phyloP scores from a whole-genome alignment of 2,888 invertebrate genomes.

The Chrysomela aeneicollis region DNA sequence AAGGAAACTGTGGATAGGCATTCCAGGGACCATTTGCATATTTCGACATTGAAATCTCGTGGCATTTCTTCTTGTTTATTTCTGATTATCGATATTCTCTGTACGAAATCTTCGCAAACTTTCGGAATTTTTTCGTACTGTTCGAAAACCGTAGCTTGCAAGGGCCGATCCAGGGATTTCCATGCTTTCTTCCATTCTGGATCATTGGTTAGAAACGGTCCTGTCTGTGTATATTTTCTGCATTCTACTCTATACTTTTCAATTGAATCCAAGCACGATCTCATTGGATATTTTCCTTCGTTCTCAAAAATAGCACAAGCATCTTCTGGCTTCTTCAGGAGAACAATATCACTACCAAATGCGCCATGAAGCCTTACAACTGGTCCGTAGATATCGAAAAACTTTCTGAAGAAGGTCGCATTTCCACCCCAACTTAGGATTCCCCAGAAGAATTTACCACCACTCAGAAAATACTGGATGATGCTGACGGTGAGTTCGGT shows the following conservation, averaged over 20 bases:
- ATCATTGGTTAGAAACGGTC: slow-evolving; percentile 67
- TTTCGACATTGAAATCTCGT: slow-evolving; percentile 66
- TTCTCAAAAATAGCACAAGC: slow-evolving; percentile 69
- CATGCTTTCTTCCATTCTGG: slow-evolving; percentile 69
- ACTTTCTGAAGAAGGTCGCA: slow-evolving; percentile 59
- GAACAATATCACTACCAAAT: slow-evolving; percentile 70
- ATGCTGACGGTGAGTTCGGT: slow-evolving; percentile 68
- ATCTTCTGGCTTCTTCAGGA: slow-evolving; percentile 71
- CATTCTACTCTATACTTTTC: slow-evolving; percentile 70
- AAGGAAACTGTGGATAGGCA: slow-evolving; percentile 67
- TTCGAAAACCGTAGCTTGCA: slow-evolving; percentile 60
- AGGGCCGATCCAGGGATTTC: slow-evolving; percentile 62
- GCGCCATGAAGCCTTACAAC: slow-evolving; percentile 72
- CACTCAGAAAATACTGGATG: slow-evolving; percentile 64
- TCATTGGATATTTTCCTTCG: slow-evolving; percentile 68
- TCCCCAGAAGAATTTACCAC: slow-evolving; percentile 63
- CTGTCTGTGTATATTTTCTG: slow-evolving; percentile 65
- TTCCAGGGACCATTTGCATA: slow-evolving; percentile 75
- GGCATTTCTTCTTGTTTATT: slow-evolving; percentile 72
- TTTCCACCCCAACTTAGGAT: slow-evolving; percentile 62
- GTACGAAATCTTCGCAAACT: slow-evolving; percentile 59
- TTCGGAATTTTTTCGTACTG: slow-evolving; percentile 59
- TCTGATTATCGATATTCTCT: slow-evolving; percentile 64
- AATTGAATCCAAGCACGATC: slow-evolving; percentile 70
- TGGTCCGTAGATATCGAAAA: slow-evolving; percentile 69